These are phyloP conservation scores for Brachypteracias leptosomus DNA, from an alignment of 2,113 vertebrate genomes.

Conservation along the genomic window DNA sequence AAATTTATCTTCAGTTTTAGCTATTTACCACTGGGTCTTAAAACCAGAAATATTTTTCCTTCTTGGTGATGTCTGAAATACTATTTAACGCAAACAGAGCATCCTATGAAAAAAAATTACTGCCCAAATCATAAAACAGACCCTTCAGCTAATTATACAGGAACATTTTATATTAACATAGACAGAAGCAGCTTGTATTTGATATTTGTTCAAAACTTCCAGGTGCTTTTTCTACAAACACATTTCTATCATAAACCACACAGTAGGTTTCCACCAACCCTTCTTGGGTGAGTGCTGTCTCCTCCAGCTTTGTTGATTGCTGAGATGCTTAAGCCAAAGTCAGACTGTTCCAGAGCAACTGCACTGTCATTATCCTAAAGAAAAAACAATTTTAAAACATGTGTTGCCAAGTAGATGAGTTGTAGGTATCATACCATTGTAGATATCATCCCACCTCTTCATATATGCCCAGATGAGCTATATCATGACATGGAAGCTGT, in stretches of 20 bases:
- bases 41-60: background rate
- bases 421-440: background rate
- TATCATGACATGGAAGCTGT: background rate
- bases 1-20: background rate
- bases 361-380: conserved; percentile 72
- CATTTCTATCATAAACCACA: background rate
- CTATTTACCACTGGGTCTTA: background rate
- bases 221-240: background rate
- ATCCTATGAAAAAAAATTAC: background rate
- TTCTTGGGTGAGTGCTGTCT: conserved; percentile 60
- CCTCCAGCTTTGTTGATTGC: conserved; percentile 71
- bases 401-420: background rate
- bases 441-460: background rate
- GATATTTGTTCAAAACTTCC: background rate
- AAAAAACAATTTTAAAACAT: background rate
- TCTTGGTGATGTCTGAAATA: background rate
- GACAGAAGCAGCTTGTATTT: background rate
- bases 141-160: background rate
- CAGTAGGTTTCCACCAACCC: conserved; percentile 59
- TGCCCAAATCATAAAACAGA: background rate
- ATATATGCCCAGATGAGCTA: background rate
- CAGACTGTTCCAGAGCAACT: conserved; percentile 53
- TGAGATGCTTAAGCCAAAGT: conserved; percentile 86
- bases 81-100: background rate
- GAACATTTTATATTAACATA: background rate